phyloP scores from a whole-genome alignment of 2,888 invertebrate genomes.

The Tenthredo amoena region DNA sequence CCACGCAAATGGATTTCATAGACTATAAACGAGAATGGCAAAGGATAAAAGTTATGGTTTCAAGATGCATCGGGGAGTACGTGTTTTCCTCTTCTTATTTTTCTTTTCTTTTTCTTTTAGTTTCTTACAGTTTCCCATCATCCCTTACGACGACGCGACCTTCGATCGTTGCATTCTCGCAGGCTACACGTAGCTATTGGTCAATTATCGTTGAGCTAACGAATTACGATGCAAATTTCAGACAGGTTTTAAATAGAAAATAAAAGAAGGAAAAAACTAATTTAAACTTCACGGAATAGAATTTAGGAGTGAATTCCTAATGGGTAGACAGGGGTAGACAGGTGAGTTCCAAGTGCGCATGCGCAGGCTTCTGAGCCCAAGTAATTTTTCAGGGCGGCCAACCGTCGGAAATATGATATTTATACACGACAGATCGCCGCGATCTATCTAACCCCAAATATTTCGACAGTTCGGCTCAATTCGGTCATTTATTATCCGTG shows the following conservation, averaged over 20 bases:
- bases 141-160: neutral
- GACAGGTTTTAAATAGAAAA: neutral
- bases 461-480: too few relatives aligned
- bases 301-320: neutral
- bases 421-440: too few relatives aligned
- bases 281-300: neutral
- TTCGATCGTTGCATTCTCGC: neutral
- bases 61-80: slow-evolving; percentile 13
- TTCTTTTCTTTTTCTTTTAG: neutral
- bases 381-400: too few relatives aligned
- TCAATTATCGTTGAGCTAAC: slow-evolving; percentile 9
- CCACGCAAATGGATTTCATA: neutral
- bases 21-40: slow-evolving; percentile 7
- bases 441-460: too few relatives aligned
- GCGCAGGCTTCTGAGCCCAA: too few relatives aligned
- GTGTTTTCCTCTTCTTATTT: neutral
- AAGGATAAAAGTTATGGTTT: neutral
- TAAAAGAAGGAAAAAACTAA: neutral
- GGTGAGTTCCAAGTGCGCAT: too few relatives aligned
- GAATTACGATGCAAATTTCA: slow-evolving; percentile 4
- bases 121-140: neutral
- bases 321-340: too few relatives aligned
- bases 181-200: neutral
- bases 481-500: too few relatives aligned
- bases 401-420: too few relatives aligned